These are phyloP conservation scores for Sebastes umbrosus DNA, from an alignment of 2,797 vertebrate species.

Conservation along the genomic window DNA sequence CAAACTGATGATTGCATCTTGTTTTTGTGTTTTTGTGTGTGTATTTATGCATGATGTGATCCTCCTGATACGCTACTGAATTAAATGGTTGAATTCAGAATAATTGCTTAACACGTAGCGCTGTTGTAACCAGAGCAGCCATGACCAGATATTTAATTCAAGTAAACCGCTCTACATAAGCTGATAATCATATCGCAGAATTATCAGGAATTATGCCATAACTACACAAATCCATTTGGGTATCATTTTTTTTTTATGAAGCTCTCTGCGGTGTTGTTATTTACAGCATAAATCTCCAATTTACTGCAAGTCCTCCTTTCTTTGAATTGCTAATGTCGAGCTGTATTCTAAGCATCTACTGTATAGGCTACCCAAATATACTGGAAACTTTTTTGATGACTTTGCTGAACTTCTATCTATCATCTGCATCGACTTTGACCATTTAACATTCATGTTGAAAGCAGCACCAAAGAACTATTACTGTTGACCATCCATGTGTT, in stretches of 20 bases:
- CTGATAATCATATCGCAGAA: constrained; percentile 42
- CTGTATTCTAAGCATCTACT: too few species aligned
- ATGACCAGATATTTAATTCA: neutral
- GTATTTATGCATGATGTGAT: neutral
- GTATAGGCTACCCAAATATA: too few species aligned
- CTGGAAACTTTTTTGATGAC: neutral
- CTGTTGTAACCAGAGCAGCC: neutral
- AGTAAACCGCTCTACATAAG: constrained; percentile 18
- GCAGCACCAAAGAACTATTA: neutral
- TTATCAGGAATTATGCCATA: constrained; percentile 26
- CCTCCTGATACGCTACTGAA: neutral
- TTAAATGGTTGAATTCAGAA: neutral
- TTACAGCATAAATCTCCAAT: constrained; percentile 39
- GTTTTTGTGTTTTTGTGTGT: neutral
- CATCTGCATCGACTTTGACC: neutral
- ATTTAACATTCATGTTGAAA: neutral
- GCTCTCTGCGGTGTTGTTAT: constrained; percentile 27
- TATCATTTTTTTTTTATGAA: constrained; percentile 30
- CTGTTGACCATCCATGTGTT: neutral
- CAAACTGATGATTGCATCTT: neutral
- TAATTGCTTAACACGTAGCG: neutral
- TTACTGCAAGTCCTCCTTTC: constrained; percentile 2
- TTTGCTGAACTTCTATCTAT: neutral
- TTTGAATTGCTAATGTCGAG: too few species aligned
- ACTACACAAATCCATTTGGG: constrained; percentile 26